Base-by-base conservation (phyloP, 2,797 vertebrate genomes). In the Syngnathus acus region DNA sequence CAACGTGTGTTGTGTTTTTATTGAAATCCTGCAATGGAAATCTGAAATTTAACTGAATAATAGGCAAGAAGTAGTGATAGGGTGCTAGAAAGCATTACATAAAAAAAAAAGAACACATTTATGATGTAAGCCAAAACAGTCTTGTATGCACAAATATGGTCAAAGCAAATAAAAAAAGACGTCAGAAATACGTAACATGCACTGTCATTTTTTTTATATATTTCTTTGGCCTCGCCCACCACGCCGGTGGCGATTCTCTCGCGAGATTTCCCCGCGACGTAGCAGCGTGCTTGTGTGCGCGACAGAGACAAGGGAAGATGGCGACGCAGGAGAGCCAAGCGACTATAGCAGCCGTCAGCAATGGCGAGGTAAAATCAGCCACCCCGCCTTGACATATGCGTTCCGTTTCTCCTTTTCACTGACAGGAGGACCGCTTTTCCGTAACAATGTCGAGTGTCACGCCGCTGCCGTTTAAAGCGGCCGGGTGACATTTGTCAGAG, bases 241-340 rank as follows among this genome's bases (percentile, higher is more conserved):
- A 54, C 64, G 32, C 8, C 11, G 19, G 43, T 43, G n/a, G 9
- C 53, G 53, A n/a, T 54, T 3, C 13, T 58, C 65, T 66, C 65
- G 65, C 65, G 65, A 66, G 53, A 45, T 53, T 21, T 19, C 13
- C 23, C 17, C 3, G n/a, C 21, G 10, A 19, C 39, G n/a, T 16
- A 42, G 1, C 64, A 14, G 82, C 82, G 85, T 78, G 67, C 70
- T 69, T 65, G 77, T 77, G 79, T 82, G 87, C 82, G 86, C 78
- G 88, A 88, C 69, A 86, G 87, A 90, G 89, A 91, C 86, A 78
- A 84, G 85, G 84, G 89, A 93, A 93, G 91, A 93, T 93, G 92
- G 92, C 92, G 90, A 88, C 90, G 83, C 90, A 90, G 91, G 92
- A 88, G 86, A 90, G 82, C 66, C 85, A 86, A 79, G 85, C 83